Conservation (phyloP, 1,140 invertebrate genomes). For the Calycopis cecrops region DNA sequence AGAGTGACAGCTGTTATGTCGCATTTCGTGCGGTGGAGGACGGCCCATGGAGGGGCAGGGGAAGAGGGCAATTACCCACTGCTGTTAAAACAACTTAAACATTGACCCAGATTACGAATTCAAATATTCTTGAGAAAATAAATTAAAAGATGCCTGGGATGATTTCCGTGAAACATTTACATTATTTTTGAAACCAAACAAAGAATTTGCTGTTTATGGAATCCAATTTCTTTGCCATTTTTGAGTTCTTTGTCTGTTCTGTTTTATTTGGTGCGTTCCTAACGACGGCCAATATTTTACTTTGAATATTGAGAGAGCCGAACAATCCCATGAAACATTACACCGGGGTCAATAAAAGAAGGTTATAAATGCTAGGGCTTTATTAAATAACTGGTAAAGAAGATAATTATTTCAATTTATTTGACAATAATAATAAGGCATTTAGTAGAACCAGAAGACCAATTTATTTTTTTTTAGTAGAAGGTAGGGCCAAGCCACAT, state of each 20-base stretch:
- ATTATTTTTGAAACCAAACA: constrained; percentile 18
- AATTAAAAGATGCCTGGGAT: constrained; percentile 12
- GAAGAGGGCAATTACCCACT: too few species aligned
- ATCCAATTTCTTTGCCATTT: constrained; percentile 14
- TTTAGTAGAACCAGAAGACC: background rate
- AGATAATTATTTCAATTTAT: background rate
- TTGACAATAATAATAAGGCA: too few species aligned
- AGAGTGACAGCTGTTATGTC: too few species aligned
- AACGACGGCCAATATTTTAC: constrained; percentile 4
- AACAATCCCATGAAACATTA: constrained; percentile 3
- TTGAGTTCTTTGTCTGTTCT: background rate
- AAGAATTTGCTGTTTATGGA: constrained; percentile 14
- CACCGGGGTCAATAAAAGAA: background rate
- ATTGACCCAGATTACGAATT: background rate
- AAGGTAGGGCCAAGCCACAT: too few species aligned
- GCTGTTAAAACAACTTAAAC: too few species aligned
- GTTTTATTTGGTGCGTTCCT: background rate
- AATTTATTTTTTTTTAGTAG: too few species aligned
- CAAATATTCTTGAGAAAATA: constrained; percentile 12
- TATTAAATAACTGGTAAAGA: background rate
- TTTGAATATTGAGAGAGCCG: background rate
- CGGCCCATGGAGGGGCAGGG: too few species aligned
- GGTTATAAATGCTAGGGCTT: background rate
- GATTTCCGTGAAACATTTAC: constrained; percentile 9
- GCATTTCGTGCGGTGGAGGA: too few species aligned